phyloP scores from a whole-genome alignment of 2,888 invertebrate species.

The Pandemis corylana region DNA sequence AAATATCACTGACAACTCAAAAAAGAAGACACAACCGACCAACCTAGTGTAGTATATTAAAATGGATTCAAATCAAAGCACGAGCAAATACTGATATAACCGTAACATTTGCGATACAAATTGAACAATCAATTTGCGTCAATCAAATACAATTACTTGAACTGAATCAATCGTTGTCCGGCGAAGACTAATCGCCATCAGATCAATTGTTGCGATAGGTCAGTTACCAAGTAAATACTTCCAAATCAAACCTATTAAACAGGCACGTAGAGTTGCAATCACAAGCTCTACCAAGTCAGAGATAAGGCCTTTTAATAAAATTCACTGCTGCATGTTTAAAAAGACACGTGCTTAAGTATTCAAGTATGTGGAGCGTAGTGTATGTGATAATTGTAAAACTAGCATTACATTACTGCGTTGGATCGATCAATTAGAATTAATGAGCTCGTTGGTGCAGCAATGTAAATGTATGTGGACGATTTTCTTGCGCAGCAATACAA shows the following conservation, averaged over 20 bases:
- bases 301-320: not conserved
- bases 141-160: slow-evolving; percentile 27
- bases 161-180: slow-evolving; percentile 16
- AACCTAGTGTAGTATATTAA: too few species aligned
- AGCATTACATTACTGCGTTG: too few species aligned
- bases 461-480: too few species aligned
- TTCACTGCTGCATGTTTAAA: not conserved
- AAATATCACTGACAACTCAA: too few species aligned
- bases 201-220: slow-evolving; percentile 15
- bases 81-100: not conserved
- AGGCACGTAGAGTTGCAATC: not conserved
- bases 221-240: not conserved
- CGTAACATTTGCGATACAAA: slow-evolving; percentile 14
- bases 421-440: too few species aligned
- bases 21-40: too few species aligned
- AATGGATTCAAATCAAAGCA: too few species aligned
- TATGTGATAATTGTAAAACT: too few species aligned
- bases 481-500: too few species aligned
- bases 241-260: not conserved
- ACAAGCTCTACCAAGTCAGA: not conserved
- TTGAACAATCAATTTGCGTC: slow-evolving; percentile 10
- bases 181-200: not conserved
- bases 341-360: not conserved
- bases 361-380: not conserved
- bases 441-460: too few species aligned